Conservation (phyloP, 2,888 invertebrate genomes). For the Stictocephala bisonia region DNA sequence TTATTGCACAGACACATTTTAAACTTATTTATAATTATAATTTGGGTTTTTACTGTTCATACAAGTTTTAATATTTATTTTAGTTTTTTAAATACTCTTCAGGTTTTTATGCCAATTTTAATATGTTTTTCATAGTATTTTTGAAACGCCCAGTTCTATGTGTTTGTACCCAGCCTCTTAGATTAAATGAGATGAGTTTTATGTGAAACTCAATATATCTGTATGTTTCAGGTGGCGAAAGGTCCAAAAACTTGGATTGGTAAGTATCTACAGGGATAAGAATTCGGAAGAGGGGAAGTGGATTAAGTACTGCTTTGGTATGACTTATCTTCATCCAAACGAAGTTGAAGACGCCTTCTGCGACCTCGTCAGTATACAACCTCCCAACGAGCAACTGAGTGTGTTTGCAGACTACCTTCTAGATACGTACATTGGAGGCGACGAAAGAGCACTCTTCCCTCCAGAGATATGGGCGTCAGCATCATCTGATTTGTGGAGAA, state of each 20-base stretch:
- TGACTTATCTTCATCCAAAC: conserved; percentile 27
- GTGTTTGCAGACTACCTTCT: conserved; percentile 31
- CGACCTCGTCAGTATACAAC: conserved; percentile 43
- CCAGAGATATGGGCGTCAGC: conserved; percentile 42
- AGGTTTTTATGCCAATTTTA: conserved; percentile 27
- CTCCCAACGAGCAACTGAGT: conserved; percentile 33
- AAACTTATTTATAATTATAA: conserved; percentile 25
- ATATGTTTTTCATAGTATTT: conserved; percentile 25
- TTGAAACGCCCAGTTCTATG: conserved; percentile 27
- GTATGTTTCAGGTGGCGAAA: conserved; percentile 39
- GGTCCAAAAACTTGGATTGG: conserved; percentile 40
- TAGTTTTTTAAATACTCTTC: conserved; percentile 17
- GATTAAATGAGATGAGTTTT: conserved; percentile 25
- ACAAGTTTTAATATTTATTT: conserved; percentile 25
- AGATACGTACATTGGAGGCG: conserved; percentile 31
- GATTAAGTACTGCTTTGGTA: conserved; percentile 23
- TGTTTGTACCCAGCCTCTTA: conserved; percentile 24
- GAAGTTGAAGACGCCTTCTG: conserved; percentile 42
- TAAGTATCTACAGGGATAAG: conserved; percentile 43
- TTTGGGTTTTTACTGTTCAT: conserved; percentile 29
- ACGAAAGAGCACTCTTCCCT: conserved; percentile 33
- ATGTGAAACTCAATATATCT: conserved; percentile 23
- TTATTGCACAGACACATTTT: conserved; percentile 18
- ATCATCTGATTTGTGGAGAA: conserved; percentile 32
- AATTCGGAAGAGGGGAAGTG: conserved; percentile 39